A percentile compares a stretch with the other conserved stretches of the same genome.
These are phyloP conservation scores for Volucella bombylans DNA, from an alignment of 2,888 invertebrate species.

Conservation along the genomic window DNA sequence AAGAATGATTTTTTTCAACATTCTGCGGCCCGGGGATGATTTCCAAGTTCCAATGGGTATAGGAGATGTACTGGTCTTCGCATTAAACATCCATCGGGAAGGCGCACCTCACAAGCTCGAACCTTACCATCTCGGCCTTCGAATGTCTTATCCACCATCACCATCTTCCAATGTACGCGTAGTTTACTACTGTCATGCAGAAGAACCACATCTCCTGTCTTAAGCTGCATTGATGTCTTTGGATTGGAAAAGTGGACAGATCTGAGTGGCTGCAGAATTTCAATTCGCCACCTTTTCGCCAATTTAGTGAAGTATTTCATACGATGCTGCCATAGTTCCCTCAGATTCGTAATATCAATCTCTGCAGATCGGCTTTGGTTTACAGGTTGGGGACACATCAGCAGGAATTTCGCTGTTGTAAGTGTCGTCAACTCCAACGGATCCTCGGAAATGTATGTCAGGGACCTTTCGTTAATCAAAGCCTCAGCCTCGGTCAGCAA, in stretches of 20 bases:
- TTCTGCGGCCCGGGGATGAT: neutral
- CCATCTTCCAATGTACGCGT: neutral
- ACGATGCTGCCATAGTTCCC: conserved; percentile 35
- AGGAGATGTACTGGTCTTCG: conserved; percentile 7
- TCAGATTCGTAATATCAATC: neutral
- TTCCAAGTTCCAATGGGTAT: neutral
- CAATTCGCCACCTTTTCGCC: conserved; percentile 19
- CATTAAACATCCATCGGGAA: neutral
- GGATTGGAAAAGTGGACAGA: conserved; percentile 32
- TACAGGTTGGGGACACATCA: neutral
- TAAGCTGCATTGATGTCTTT: conserved; percentile 20
- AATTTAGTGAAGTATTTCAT: conserved; percentile 33
- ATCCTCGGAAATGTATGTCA: no score
- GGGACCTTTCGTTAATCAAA: no score
- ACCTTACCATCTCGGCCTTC: conserved; percentile 37
- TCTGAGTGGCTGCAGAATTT: conserved; percentile 39
- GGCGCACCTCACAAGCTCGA: conserved; percentile 29
- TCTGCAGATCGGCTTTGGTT: neutral
- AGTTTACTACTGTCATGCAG: no score
- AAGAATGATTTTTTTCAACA: conserved; percentile 15
- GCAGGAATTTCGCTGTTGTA: conserved; percentile 26
- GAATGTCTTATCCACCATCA: conserved; percentile 7
- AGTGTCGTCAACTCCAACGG: conserved; percentile 5
- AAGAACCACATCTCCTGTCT: neutral
- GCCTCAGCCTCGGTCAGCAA: no score